These are phyloP conservation scores for Nomada flava DNA, from an alignment of 2,888 invertebrate genomes.

Conservation along the genomic window DNA sequence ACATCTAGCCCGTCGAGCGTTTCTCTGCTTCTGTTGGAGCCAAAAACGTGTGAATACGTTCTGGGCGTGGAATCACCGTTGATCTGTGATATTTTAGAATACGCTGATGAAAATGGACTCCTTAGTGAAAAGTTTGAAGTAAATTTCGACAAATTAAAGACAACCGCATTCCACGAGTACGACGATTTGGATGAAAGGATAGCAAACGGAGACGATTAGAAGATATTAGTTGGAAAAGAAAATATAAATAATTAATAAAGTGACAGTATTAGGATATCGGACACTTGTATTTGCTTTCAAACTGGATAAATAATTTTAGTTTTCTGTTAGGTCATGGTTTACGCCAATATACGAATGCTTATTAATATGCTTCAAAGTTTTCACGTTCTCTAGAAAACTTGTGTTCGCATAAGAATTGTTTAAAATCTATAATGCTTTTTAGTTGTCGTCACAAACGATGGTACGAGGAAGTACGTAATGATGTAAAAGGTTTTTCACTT, in stretches of 20 bases:
- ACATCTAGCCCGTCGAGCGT: constrained; percentile 92
- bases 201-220: constrained; percentile 80
- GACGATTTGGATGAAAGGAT: constrained; percentile 77
- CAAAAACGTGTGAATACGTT: constrained; percentile 96
- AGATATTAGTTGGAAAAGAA: constrained; percentile 16
- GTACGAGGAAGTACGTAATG: constrained; percentile 12
- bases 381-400: neutral
- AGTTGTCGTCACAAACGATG: neutral
- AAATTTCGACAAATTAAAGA: constrained; percentile 75
- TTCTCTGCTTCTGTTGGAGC: constrained; percentile 95
- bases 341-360: too few species aligned
- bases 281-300: constrained; percentile 38
- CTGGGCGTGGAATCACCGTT: constrained; percentile 97
- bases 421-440: neutral
- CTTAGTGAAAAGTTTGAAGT: constrained; percentile 82
- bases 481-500: constrained; percentile 27
- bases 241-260: constrained; percentile 8
- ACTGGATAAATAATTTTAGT: constrained; percentile 7
- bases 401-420: constrained; percentile 16
- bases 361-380: constrained; percentile 19
- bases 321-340: neutral
- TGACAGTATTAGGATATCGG: neutral
- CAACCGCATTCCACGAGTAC: constrained; percentile 68
- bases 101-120: constrained; percentile 92
- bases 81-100: constrained; percentile 93